phyloP scores from a whole-genome alignment of 1,140 invertebrate species.

The Eriocheir sinensis region DNA sequence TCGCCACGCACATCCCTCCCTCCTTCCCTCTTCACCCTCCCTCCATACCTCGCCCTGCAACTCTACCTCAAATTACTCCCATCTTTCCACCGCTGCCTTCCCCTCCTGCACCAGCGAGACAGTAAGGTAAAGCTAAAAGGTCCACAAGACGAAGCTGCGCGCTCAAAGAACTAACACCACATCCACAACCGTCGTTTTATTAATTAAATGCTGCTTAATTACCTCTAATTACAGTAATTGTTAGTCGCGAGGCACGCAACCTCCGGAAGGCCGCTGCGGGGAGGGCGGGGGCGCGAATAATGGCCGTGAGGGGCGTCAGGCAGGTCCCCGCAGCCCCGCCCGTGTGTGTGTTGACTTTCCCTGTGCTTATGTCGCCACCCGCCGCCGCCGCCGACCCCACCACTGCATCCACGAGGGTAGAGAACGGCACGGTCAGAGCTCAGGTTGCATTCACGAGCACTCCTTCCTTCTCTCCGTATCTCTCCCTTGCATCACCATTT shows the following conservation, averaged over 20 bases:
- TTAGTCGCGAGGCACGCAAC: slow-evolving; percentile 46
- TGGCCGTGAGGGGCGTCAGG: background rate
- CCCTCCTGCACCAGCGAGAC: background rate
- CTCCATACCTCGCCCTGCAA: background rate
- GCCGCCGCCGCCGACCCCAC: no score
- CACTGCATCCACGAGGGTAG: no score
- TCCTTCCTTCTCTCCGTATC: slow-evolving; percentile 3
- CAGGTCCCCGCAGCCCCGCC: background rate
- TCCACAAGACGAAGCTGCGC: slow-evolving; percentile 7
- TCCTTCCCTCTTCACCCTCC: background rate
- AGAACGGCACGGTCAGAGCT: no score
- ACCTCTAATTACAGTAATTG: slow-evolving; percentile 68
- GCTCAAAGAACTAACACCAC: slow-evolving; percentile 42
- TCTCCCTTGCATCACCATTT: background rate
- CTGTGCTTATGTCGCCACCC: background rate
- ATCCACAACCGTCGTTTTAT: slow-evolving; percentile 65
- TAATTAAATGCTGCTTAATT: slow-evolving; percentile 69
- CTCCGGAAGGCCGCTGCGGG: background rate
- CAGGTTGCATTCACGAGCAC: background rate
- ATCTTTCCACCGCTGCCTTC: background rate
- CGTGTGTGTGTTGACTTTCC: background rate
- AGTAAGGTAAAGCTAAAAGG: background rate
- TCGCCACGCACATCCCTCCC: background rate
- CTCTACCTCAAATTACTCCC: slow-evolving; percentile 2
- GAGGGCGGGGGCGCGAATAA: background rate